A percentile compares a stretch with the other conserved stretches of the same genome.
Evolutionary conservation across 2,888 invertebrate genomes (phyloP).

Genomic region (Argyresthia albistria): DNA sequence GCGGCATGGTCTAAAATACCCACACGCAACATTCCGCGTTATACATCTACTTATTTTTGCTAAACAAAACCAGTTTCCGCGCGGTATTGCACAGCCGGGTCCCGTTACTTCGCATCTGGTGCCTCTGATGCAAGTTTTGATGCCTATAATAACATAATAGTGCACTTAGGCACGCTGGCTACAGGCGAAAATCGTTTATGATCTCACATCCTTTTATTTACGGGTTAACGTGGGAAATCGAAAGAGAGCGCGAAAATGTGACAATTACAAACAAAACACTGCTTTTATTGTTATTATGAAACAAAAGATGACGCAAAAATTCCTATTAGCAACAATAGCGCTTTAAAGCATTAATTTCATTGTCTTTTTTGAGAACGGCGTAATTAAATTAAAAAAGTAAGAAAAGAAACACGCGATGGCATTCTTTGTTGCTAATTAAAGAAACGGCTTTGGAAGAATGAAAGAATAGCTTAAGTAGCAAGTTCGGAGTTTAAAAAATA

Average conservation of each 20-base stretch:
- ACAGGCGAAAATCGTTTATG: slow-evolving; percentile 19
- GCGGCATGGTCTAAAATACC: slow-evolving; percentile 45
- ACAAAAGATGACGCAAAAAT: neutral
- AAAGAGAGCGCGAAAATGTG: neutral
- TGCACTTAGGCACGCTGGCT: slow-evolving; percentile 35
- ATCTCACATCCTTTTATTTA: slow-evolving; percentile 2
- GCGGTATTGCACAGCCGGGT: slow-evolving; percentile 48
- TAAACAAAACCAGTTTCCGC: slow-evolving; percentile 53
- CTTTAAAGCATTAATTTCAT: neutral
- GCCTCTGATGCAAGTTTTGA: slow-evolving; percentile 59
- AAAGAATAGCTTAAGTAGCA: slow-evolving; percentile 63
- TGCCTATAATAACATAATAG: slow-evolving; percentile 65
- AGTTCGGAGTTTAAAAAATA: slow-evolving; percentile 56
- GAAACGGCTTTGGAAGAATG: slow-evolving; percentile 55
- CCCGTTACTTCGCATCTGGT: slow-evolving; percentile 53
- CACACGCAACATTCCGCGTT: slow-evolving; percentile 27
- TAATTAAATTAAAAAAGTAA: slow-evolving; percentile 66
- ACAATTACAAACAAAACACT: neutral
- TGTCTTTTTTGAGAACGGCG: slow-evolving; percentile 13
- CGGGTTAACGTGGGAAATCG: slow-evolving; percentile 2
- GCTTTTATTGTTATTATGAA: neutral
- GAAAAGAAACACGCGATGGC: slow-evolving; percentile 59
- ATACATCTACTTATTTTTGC: slow-evolving; percentile 40
- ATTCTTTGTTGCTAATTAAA: slow-evolving; percentile 68
- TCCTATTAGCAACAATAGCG: neutral